A percentile compares a stretch with the other conserved stretches of the same genome.
Evolutionary conservation across 2,113 vertebrate species (phyloP).

Genomic region (Sitta europaea): DNA sequence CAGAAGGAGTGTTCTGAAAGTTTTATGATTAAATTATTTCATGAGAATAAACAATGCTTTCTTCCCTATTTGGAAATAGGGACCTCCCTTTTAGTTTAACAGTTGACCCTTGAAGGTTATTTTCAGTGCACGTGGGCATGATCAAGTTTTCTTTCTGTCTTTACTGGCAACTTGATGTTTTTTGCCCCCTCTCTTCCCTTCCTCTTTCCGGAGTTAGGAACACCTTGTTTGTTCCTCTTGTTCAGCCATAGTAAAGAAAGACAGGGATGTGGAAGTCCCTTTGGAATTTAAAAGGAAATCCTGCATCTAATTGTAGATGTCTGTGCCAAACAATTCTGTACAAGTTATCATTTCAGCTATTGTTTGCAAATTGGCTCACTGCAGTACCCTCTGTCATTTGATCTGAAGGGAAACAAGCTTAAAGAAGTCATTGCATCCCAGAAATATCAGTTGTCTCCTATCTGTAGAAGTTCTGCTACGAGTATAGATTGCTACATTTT

Average conservation of each 20-base stretch:
- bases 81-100: neutral
- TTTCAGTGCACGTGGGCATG: neutral
- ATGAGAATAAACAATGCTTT: neutral
- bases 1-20: neutral
- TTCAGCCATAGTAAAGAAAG: constrained; percentile 8
- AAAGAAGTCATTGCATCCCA: neutral
- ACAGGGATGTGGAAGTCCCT: constrained; percentile 24
- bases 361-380: constrained; percentile 14
- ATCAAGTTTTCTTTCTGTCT: neutral
- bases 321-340: constrained; percentile 5
- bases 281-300: constrained; percentile 52
- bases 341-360: neutral
- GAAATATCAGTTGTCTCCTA: neutral
- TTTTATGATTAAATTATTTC: neutral
- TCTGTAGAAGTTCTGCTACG: neutral
- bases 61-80: neutral
- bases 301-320: constrained; percentile 32
- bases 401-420: neutral
- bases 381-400: neutral
- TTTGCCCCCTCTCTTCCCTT: neutral
- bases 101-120: neutral
- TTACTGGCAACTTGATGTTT: neutral
- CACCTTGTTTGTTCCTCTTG: constrained; percentile 43
- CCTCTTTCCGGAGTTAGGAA: constrained; percentile 19
- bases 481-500: neutral